Percentiles rank a stretch among this genome's conserved stretches.
Conservation (phyloP, 2,888 invertebrate species). For the Apamea sordens region DNA sequence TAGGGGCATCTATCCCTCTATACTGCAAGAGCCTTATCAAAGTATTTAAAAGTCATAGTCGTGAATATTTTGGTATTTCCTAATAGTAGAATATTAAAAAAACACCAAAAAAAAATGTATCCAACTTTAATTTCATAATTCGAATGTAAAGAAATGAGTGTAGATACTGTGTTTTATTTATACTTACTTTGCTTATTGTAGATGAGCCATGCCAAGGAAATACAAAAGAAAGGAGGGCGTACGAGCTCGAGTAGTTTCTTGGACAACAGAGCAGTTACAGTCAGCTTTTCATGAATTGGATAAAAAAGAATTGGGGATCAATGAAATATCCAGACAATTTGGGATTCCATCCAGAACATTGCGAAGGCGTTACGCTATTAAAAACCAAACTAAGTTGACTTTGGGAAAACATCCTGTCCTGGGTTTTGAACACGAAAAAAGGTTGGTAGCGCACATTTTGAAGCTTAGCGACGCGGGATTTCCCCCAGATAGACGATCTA, state of each 20-base stretch:
- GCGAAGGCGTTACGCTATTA: constrained; percentile 2
- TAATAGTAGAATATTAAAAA: too few species aligned
- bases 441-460: not conserved
- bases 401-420: too few species aligned
- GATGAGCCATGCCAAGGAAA: not conserved
- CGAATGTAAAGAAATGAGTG: too few species aligned
- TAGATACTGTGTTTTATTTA: too few species aligned
- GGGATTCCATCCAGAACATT: constrained; percentile 8
- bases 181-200: too few species aligned
- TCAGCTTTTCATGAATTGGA: not conserved
- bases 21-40: too few species aligned
- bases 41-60: too few species aligned
- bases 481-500: not conserved
- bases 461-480: not conserved
- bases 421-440: not conserved
- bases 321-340: constrained; percentile 5
- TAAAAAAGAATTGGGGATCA: not conserved
- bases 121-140: too few species aligned
- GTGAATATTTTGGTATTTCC: too few species aligned
- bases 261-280: not conserved
- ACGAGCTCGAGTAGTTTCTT: not conserved
- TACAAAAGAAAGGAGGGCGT: not conserved
- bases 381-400: too few species aligned
- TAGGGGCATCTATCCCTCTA: too few species aligned
- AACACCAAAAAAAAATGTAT: too few species aligned